A percentile compares a stretch with the other conserved stretches of the same genome.
These are phyloP conservation scores for Palythoa grandis DNA, from an alignment of 92 coral and sea anemone genomes.

Conservation along the genomic window DNA sequence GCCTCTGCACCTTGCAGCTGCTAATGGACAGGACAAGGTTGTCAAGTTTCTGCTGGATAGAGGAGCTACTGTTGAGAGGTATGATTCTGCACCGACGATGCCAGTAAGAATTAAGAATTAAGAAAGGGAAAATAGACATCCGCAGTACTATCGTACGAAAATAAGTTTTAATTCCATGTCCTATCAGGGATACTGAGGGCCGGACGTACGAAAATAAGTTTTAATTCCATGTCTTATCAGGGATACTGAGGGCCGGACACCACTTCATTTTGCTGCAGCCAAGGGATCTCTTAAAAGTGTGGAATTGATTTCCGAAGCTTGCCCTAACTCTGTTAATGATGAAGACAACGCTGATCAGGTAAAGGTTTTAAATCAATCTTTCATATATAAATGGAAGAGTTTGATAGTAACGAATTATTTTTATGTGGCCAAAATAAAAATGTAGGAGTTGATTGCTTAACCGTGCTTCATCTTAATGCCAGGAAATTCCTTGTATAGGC, in stretches of 20 bases:
- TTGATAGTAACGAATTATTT: background rate
- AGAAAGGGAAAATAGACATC: background rate
- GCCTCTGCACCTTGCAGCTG: conserved; percentile 84
- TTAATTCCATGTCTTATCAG: conserved; percentile 35
- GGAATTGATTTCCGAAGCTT: conserved; percentile 71
- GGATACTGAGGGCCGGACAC: conserved; percentile 86
- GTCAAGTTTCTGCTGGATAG: conserved; percentile 86
- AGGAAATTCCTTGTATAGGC: too few species aligned
- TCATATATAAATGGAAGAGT: background rate
- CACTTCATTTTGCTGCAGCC: conserved; percentile 89
- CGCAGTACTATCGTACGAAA: too few species aligned
- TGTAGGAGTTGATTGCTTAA: too few species aligned
- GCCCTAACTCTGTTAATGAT: conserved; percentile 76
- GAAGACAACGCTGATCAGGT: conserved; percentile 94
- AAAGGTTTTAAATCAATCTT: background rate
- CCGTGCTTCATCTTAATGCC: too few species aligned
- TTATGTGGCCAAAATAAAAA: too few species aligned
- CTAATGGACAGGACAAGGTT: conserved; percentile 88
- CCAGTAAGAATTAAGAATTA: too few species aligned
- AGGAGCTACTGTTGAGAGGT: conserved; percentile 92
- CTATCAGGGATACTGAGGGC: conserved; percentile 80
- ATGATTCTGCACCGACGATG: background rate
- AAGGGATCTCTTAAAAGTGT: conserved; percentile 86
- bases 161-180: background rate
- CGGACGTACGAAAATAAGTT: too few species aligned